phyloP scores from a whole-genome alignment of 2,888 invertebrate genomes.

The Diaperis boleti region DNA sequence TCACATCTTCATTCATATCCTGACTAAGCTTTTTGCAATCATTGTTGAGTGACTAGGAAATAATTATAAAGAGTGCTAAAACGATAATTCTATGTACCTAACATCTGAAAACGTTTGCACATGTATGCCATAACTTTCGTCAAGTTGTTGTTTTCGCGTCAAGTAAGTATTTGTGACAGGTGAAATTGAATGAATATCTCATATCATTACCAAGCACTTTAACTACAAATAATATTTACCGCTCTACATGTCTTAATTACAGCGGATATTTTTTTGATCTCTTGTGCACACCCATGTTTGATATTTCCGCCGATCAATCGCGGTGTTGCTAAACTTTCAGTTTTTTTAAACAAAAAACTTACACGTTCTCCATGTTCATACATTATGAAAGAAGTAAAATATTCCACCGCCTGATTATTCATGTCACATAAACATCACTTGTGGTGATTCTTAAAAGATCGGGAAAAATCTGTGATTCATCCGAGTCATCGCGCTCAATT shows the following conservation, averaged over 20 bases:
- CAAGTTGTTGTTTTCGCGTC: too few relatives aligned
- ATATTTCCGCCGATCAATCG: too few relatives aligned
- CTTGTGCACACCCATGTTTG: too few relatives aligned
- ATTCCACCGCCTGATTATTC: neutral
- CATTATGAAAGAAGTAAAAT: neutral
- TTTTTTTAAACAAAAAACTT: neutral
- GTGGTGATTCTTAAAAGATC: constrained; percentile 1
- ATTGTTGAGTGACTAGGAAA: neutral
- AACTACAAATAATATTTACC: too few relatives aligned
- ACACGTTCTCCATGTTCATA: neutral
- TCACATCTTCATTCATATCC: neutral
- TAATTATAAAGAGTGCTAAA: neutral
- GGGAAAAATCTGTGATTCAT: constrained; percentile 9
- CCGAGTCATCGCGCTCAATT: constrained; percentile 14
- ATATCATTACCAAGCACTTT: neutral
- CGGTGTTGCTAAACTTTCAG: too few relatives aligned
- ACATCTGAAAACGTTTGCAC: neutral
- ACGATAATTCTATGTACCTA: neutral
- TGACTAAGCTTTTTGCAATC: neutral
- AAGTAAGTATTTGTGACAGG: neutral
- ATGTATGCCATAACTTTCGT: neutral
- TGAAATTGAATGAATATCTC: neutral
- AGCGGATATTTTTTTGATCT: neutral
- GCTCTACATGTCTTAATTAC: neutral
- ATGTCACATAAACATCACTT: constrained; percentile 10